Base-by-base conservation (phyloP, 2,797 vertebrate genomes). In the Uromys caudimaculatus region DNA sequence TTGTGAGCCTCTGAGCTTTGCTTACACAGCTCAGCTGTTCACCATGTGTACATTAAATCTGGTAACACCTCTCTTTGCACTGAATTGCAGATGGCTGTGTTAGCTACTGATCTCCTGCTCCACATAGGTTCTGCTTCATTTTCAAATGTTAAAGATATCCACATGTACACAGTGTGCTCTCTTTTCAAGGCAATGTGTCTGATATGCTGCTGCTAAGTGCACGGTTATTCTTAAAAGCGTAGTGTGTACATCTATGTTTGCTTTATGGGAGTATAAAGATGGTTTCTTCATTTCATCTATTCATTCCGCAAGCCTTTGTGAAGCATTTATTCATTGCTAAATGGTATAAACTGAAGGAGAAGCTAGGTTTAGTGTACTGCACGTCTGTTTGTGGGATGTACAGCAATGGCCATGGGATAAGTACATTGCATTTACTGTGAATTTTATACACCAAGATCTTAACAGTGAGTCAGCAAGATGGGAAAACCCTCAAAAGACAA, bases 1-100 rank as follows among this genome's bases (percentile, higher is more conserved):
- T 94, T 60, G 62, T 71, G 67, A 83, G 23, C 19, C 9, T 62
- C 7, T 78, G 81, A 94, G 23, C 50, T 64, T 83, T 62, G 71
- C 92, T 56, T 56, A 81, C 32, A 89, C 84, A 75, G 50, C 62
- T 94, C 81, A 44, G 83, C 54, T 84, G 44, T 79, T 96, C 83
- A 90, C 58, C 19, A 85, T 95, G 93, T 92, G 64, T 78, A 67
- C 60, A 83, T 81, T 87, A 94, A 90, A 38, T 87, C 60, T 92
- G 38, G 19, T 52, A 67, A 87, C 75, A 91, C 60, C 81, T 87
- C 54, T 92, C 71, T 89, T 73, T 78, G 47, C 29, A 47, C 3
- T 84, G 69, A 90, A 77, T 92, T 88, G 24, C n/a, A 96, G 77
- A 78, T 88, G 89, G 11, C 62, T 83, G 17, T 86, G 44, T 83